Percentiles rank a stretch among this genome's conserved stretches.
phyloP scores from a whole-genome alignment of 2,797 vertebrate species.

The Platyrinchus mystaceus region DNA sequence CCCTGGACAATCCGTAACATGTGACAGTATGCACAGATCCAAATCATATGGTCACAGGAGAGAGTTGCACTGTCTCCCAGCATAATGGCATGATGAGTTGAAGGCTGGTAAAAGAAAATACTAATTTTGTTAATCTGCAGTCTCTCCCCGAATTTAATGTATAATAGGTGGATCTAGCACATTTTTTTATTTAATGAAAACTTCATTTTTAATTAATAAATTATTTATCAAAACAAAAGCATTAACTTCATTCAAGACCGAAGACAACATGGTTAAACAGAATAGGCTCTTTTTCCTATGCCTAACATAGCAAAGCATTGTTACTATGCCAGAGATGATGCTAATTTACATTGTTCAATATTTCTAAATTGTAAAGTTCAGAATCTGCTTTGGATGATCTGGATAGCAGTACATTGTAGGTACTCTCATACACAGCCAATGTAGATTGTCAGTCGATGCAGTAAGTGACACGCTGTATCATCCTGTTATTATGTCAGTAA shows the following conservation, averaged over 20 bases:
- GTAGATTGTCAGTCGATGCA: background rate
- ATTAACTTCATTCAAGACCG: background rate
- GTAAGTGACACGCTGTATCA: background rate
- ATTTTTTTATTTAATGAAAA: background rate
- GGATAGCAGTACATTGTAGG: background rate
- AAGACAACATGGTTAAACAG: background rate
- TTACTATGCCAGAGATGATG: background rate
- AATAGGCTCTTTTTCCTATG: background rate
- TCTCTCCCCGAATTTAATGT: background rate
- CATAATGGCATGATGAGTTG: background rate
- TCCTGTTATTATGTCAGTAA: background rate
- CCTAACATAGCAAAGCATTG: background rate
- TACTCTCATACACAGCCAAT: accelerated
- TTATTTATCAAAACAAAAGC: background rate
- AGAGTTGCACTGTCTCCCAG: background rate
- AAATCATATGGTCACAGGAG: background rate
- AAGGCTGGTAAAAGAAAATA: background rate
- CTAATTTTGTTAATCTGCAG: background rate
- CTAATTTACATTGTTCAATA: background rate
- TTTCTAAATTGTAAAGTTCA: background rate
- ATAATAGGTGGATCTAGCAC: background rate
- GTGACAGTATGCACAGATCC: background rate
- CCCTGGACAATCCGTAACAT: too few relatives aligned
- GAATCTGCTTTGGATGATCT: background rate
- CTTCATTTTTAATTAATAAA: background rate